These are phyloP conservation scores for Hyles vespertilio DNA, from an alignment of 1,140 invertebrate genomes.

Conservation along the genomic window DNA sequence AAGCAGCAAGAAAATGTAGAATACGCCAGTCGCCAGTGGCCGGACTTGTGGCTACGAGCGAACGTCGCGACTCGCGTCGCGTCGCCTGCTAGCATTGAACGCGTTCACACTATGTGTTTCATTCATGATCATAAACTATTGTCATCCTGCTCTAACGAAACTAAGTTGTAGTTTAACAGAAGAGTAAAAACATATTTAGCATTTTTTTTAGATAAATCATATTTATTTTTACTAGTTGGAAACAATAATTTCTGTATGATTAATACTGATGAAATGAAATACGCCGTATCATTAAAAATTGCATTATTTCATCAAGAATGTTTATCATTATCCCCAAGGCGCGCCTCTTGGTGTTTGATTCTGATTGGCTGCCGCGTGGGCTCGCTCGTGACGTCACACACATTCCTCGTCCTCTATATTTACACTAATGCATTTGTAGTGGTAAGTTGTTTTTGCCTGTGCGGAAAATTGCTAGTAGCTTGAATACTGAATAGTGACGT, in stretches of 20 bases:
- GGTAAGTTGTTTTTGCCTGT: not conserved
- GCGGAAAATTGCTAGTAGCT: constrained; percentile 8
- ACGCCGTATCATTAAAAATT: too few species aligned
- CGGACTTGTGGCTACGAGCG: constrained; percentile 5
- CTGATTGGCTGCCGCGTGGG: constrained; percentile 69
- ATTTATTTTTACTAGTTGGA: too few species aligned
- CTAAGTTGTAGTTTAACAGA: constrained; percentile 29
- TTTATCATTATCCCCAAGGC: constrained; percentile 45
- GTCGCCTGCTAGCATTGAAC: constrained; percentile 36
- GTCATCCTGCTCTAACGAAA: constrained; percentile 49
- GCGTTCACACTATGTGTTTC: constrained; percentile 56
- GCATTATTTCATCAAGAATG: constrained; percentile 1
- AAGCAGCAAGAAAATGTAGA: constrained; percentile 53
- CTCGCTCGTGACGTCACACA: constrained; percentile 67
- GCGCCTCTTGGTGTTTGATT: constrained; percentile 54
- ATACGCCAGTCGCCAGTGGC: constrained; percentile 25
- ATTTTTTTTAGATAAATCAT: not conserved
- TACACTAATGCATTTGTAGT: constrained; percentile 48
- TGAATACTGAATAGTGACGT: not conserved
- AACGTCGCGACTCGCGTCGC: constrained; percentile 7
- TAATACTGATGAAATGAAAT: too few species aligned
- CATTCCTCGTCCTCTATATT: constrained; percentile 67
- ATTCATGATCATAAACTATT: constrained; percentile 65
- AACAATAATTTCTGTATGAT: too few species aligned
- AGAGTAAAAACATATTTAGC: constrained; percentile 23